Evolutionary conservation across 2,797 vertebrate genomes (phyloP).

Genomic region (Sebastes matsubarae): DNA sequence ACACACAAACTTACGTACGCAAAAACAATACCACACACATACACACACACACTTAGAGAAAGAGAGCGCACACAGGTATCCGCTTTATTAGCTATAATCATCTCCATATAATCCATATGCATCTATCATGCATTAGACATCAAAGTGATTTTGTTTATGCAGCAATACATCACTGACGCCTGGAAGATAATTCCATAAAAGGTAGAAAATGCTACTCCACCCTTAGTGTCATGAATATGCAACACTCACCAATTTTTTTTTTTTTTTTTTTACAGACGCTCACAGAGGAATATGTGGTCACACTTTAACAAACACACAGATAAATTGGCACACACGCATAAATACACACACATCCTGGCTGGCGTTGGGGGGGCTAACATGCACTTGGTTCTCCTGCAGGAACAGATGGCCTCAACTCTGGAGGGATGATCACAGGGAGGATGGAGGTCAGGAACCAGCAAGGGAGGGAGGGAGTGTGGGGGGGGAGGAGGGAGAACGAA

Average conservation of each 20-base stretch:
- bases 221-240: slow-evolving; percentile 51
- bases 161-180: slow-evolving; percentile 25
- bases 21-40: slow-evolving; percentile 2
- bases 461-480: slow-evolving; percentile 44
- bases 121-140: slow-evolving; percentile 49
- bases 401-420: slow-evolving; percentile 82
- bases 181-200: slow-evolving; percentile 43
- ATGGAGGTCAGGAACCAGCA: slow-evolving; percentile 77
- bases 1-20: not conserved
- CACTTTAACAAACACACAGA: slow-evolving; percentile 17
- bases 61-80: slow-evolving; percentile 20
- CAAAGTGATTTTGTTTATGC: slow-evolving; percentile 32
- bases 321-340: slow-evolving; percentile 43
- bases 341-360: slow-evolving; percentile 56
- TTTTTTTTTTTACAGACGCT: not conserved
- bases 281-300: slow-evolving; percentile 25
- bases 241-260: not conserved
- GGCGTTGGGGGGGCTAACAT: slow-evolving; percentile 22
- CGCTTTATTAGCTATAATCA: slow-evolving; percentile 56
- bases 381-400: slow-evolving; percentile 70
- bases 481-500: not conserved
- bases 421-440: slow-evolving; percentile 78
- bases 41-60: not conserved
- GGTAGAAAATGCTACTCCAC: slow-evolving; percentile 13
- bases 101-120: slow-evolving; percentile 48